These are phyloP conservation scores for Porites australiensis DNA, from an alignment of 64 coral and sea anemone species.

Conservation along the genomic window DNA sequence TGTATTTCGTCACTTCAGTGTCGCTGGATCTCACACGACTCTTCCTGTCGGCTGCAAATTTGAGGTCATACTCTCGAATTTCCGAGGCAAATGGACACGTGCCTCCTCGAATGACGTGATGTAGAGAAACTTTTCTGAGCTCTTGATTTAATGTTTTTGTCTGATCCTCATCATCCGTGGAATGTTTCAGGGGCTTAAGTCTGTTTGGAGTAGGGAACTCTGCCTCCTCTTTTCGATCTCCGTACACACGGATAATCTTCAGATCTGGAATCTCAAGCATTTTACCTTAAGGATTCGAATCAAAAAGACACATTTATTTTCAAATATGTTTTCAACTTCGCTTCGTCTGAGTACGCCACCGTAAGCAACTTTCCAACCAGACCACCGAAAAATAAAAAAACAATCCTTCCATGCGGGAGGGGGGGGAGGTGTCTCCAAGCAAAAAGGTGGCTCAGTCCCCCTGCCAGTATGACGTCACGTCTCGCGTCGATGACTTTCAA, in stretches of 20 bases:
- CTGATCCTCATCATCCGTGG: conserved; percentile 34
- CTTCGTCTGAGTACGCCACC: too few relatives aligned
- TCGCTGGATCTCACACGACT: neutral
- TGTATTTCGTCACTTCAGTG: conserved; percentile 52
- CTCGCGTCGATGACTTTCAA: too few relatives aligned
- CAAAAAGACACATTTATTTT: neutral
- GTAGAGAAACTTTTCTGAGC: conserved; percentile 67
- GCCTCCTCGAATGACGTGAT: conserved; percentile 79
- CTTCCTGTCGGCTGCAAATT: conserved; percentile 30
- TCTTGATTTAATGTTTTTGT: conserved; percentile 17
- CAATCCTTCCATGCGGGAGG: too few relatives aligned
- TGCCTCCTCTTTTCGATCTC: conserved; percentile 54
- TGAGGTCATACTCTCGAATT: conserved; percentile 41
- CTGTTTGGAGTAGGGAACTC: conserved; percentile 90
- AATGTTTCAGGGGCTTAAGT: conserved; percentile 22
- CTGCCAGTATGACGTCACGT: too few relatives aligned
- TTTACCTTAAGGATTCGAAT: conserved; percentile 51
- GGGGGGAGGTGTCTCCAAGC: too few relatives aligned
- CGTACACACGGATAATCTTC: conserved; percentile 87
- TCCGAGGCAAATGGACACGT: conserved; percentile 53
- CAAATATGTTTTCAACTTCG: too few relatives aligned
- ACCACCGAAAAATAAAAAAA: too few relatives aligned
- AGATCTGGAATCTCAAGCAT: conserved; percentile 67
- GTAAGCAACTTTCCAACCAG: too few relatives aligned
- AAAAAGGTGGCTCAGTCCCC: too few relatives aligned